Conservation (phyloP, 2,113 vertebrate species). For the Cyanistes caeruleus region DNA sequence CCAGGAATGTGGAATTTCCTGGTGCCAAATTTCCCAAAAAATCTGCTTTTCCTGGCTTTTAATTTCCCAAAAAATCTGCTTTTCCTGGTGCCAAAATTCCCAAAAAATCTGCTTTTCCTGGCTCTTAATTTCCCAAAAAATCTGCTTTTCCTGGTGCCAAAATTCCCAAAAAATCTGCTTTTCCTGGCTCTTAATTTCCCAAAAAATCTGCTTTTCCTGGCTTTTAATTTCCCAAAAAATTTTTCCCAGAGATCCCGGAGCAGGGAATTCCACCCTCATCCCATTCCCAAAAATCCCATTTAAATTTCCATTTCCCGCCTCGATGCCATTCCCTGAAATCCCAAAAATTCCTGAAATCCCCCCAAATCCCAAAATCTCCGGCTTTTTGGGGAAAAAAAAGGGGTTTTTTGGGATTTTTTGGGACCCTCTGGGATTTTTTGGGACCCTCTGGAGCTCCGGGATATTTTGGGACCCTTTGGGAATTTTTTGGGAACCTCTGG, state of each 20-base stretch:
- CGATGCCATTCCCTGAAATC: no score
- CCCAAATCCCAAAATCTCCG: no score
- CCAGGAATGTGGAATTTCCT: not conserved
- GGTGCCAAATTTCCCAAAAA: not conserved
- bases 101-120: not conserved
- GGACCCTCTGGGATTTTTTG: no score
- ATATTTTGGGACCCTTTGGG: no score
- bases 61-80: not conserved
- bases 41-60: not conserved
- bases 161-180: accelerated
- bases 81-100: not conserved
- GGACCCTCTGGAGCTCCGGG: no score
- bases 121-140: not conserved
- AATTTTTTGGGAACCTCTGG: no score
- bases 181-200: not conserved
- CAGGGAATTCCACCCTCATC: no score
- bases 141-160: not conserved
- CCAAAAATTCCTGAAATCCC: no score
- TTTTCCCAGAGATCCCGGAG: not conserved
- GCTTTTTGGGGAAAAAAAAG: no score
- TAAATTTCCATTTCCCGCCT: no score
- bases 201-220: not conserved
- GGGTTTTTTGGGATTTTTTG: no score
- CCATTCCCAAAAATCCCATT: no score
- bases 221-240: not conserved